Evolutionary conservation across 2,113 vertebrate genomes (phyloP).

Genomic region (Propithecus coquereli): DNA sequence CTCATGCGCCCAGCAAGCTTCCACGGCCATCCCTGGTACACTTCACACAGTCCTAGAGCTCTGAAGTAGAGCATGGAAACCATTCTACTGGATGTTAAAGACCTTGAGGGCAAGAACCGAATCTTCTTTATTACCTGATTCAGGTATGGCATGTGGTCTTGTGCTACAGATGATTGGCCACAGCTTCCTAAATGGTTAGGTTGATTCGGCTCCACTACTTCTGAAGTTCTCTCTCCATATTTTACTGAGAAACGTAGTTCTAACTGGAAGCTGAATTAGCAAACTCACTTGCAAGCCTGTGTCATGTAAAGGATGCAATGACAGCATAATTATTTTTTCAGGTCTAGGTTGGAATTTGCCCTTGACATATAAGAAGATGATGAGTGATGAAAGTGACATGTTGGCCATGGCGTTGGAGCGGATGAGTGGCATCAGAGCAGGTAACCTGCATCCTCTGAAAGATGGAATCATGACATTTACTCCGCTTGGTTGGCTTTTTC

Average conservation of each 20-base stretch:
- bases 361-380: no score
- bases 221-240: background rate
- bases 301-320: constrained; percentile 21
- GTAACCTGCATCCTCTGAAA: constrained; percentile 73
- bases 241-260: background rate
- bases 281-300: background rate
- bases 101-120: background rate
- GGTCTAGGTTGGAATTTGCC: no score
- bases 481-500: background rate
- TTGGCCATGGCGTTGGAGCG: no score
- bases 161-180: background rate
- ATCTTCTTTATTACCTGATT: background rate
- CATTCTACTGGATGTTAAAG: background rate
- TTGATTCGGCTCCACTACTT: background rate
- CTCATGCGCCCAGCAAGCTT: background rate
- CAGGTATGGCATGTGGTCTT: background rate
- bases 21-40: background rate
- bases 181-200: background rate
- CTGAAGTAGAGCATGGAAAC: background rate
- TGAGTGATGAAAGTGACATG: no score
- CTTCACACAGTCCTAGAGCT: background rate
- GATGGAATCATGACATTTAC: background rate
- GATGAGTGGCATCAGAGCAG: no score
- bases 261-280: background rate
- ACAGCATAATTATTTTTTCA: background rate